phyloP scores from a whole-genome alignment of 2,797 vertebrate genomes.

The Garrulus glandarius region DNA sequence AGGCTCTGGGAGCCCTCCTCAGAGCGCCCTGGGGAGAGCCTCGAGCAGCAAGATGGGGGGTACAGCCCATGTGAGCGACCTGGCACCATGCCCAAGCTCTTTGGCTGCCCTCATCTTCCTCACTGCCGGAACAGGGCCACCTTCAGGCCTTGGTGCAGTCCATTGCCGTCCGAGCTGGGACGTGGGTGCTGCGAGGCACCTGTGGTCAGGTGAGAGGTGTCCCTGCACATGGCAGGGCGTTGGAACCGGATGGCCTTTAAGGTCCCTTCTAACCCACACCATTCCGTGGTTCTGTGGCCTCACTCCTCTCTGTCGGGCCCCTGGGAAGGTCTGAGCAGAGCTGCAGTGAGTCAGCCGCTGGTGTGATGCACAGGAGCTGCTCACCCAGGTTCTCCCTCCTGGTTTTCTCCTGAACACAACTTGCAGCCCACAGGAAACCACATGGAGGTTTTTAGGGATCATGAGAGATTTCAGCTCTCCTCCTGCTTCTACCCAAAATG shows the following conservation, averaged over 20 bases:
- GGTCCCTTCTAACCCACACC: background rate
- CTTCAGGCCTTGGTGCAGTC: background rate
- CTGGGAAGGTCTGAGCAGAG: background rate
- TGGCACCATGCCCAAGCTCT: background rate
- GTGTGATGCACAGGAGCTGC: rapidly evolving
- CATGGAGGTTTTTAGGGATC: background rate
- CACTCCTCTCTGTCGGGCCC: rapidly evolving
- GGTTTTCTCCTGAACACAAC: background rate
- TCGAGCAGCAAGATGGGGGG: background rate
- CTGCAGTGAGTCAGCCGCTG: background rate
- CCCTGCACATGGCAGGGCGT: no score
- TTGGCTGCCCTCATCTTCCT: background rate
- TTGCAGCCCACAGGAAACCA: background rate
- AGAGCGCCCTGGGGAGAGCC: background rate
- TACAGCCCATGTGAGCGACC: rapidly evolving
- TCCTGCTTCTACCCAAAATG: background rate
- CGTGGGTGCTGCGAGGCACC: rapidly evolving
- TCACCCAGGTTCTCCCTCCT: background rate
- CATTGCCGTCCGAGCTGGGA: rapidly evolving
- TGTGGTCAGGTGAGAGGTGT: background rate
- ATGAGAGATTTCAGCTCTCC: background rate
- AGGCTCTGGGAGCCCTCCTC: background rate
- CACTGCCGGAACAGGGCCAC: rapidly evolving
- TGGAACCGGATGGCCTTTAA: background rate
- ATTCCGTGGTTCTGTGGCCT: background rate